Evolutionary conservation across 2,888 invertebrate species (phyloP).

Genomic region (Cotesia congregata): DNA sequence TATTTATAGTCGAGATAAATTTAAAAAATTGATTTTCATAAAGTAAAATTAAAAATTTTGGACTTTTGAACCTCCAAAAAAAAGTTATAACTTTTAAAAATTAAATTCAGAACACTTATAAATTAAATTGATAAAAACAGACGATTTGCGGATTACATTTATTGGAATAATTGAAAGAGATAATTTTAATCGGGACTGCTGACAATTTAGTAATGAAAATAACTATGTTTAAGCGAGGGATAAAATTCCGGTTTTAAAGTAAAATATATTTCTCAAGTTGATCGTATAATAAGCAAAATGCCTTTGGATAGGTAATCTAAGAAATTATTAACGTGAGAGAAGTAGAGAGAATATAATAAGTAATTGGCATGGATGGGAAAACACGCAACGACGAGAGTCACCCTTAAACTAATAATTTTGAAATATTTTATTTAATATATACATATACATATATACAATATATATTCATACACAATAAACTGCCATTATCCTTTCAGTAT

Average conservation of each 20-base stretch:
- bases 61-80: too few species aligned
- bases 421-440: slow-evolving; percentile 7
- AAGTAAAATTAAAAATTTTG: too few species aligned
- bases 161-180: not conserved
- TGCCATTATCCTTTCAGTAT: not conserved
- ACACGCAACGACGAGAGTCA: slow-evolving; percentile 18
- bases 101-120: not conserved
- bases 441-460: not conserved
- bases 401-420: slow-evolving; percentile 15
- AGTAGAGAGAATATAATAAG: slow-evolving; percentile 19
- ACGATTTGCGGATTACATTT: not conserved
- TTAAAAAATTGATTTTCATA: too few species aligned
- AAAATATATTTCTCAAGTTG: not conserved
- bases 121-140: slow-evolving; percentile 6
- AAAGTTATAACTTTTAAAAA: too few species aligned
- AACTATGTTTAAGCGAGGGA: not conserved
- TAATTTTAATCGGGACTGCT: not conserved
- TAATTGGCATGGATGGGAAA: slow-evolving; percentile 15
- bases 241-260: slow-evolving; percentile 17
- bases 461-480: not conserved
- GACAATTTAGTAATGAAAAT: not conserved
- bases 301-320: slow-evolving; percentile 20
- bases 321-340: slow-evolving; percentile 24
- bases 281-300: slow-evolving; percentile 21
- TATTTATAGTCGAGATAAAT: too few species aligned